Base-by-base conservation (phyloP, 2,888 invertebrate genomes). In the Dasysyrphus albostriatus region DNA sequence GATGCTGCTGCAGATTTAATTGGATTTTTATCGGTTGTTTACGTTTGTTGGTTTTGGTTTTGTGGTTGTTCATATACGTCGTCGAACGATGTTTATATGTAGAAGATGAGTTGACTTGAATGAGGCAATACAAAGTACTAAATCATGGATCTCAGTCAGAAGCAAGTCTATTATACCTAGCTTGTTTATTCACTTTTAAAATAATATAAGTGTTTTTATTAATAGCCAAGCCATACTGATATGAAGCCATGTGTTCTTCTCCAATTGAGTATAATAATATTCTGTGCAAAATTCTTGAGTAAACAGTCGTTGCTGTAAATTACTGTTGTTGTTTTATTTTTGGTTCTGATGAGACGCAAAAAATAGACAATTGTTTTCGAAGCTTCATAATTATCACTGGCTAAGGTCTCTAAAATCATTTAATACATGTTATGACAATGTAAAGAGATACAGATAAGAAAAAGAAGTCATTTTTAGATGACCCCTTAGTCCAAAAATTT, bases 1-100 rank as follows among this genome's bases (percentile, higher is more conserved):
- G 69, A 59, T 49, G 32, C 14, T 59, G 67, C 72, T 49, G n/a
- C 73, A 54, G 59, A 34, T 44, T 65, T 47, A 54, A 77, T 76
- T 49, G 34, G 24, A 58, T 76, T 75, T 84, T 74, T 61, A 77
- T 73, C 16, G 69, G 39, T 54, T 81, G 84, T 80, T 84, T 75
- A 72, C 75, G 37, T 65, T 47, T 3, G 65, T 49, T 49, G 59
- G 56, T 42, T 74, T 47, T 54, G 14, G 24, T 32, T 70, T 70
- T 32, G 51, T 65, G 56, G 59, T 37, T 29, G 39, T 19, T 49
- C 32, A 8, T 4, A 49, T 42, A 42, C 7, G 14, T n/a, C 14
- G 14, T 39, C 37, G 34, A 42, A 34, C 54, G n/a, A 34, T 59
- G 14, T 59, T 34, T 49, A 39, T 16, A n/a, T n/a, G n/a, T n/a